phyloP scores from a whole-genome alignment of 2,888 invertebrate genomes.

The Synanthedon myopaeformis region DNA sequence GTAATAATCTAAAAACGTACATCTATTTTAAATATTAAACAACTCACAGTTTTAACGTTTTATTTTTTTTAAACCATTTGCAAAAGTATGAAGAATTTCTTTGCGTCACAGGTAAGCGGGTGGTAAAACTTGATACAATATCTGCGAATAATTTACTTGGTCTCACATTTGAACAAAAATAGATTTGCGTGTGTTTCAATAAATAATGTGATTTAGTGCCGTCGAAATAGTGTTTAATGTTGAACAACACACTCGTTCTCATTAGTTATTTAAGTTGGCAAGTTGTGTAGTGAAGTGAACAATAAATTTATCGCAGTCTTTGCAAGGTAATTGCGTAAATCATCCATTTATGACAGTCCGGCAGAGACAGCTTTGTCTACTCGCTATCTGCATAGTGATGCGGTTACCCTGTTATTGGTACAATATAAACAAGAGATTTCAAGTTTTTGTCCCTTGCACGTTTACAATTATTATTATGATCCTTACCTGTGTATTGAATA shows the following conservation, averaged over 20 bases:
- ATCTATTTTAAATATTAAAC: no score
- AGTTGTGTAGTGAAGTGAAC: conserved; percentile 41
- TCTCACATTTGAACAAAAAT: neutral
- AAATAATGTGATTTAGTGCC: neutral
- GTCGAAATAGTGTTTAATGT: neutral
- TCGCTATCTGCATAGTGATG: conserved; percentile 23
- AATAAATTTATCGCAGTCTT: conserved; percentile 62
- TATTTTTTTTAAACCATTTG: conserved; percentile 17
- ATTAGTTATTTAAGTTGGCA: neutral
- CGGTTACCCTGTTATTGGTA: conserved; percentile 19
- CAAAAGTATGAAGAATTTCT: conserved; percentile 33
- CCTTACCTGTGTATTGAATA: no score
- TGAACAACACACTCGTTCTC: neutral
- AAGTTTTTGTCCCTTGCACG: conserved; percentile 17
- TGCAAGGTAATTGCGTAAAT: conserved; percentile 65
- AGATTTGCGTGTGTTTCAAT: neutral
- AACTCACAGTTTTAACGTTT: no score
- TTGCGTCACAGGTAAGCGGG: conserved; percentile 58
- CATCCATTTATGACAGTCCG: conserved; percentile 65
- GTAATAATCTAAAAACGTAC: no score
- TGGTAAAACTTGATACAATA: conserved; percentile 57
- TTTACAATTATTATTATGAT: neutral
- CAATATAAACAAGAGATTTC: conserved; percentile 42
- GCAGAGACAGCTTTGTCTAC: conserved; percentile 50
- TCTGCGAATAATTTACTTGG: conserved; percentile 52